Percentiles rank a stretch among this genome's conserved stretches.
These are phyloP conservation scores for Magallana nippona DNA, from an alignment of 2,888 invertebrate species.

Conservation along the genomic window DNA sequence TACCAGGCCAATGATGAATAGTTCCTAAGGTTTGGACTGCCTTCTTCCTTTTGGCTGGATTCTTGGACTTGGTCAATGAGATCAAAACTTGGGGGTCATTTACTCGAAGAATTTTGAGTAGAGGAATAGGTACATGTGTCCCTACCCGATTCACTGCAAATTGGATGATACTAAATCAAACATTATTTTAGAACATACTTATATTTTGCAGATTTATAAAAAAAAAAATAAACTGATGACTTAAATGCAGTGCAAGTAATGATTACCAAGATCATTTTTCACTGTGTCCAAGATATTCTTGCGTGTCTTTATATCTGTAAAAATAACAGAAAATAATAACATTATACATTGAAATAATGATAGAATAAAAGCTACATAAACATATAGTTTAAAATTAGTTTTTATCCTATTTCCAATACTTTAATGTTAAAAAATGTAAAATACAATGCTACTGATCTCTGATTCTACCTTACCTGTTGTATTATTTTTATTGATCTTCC, in stretches of 20 bases:
- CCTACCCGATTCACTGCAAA: neutral
- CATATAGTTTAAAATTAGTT: neutral
- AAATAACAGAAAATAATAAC: neutral
- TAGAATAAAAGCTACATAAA: neutral
- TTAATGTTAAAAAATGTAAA: too few relatives aligned
- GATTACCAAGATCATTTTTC: neutral
- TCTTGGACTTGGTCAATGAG: neutral
- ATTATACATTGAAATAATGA: neutral
- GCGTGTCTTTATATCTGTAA: neutral
- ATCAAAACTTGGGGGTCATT: constrained; percentile 8
- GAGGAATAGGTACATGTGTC: neutral
- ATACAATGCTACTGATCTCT: too few relatives aligned
- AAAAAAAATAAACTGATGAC: too few relatives aligned
- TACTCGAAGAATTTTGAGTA: neutral
- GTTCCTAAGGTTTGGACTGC: constrained; percentile 4
- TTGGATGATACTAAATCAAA: neutral
- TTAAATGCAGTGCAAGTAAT: neutral
- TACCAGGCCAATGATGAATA: constrained; percentile 10
- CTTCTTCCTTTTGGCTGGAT: constrained; percentile 2
- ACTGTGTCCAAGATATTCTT: neutral
- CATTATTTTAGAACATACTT: too few relatives aligned
- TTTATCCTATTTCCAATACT: too few relatives aligned
- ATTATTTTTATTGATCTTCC: neutral
- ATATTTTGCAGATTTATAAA: too few relatives aligned
- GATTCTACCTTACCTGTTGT: neutral